These are phyloP conservation scores for Euplagia quadripunctaria DNA, from an alignment of 2,888 invertebrate genomes.

Conservation along the genomic window DNA sequence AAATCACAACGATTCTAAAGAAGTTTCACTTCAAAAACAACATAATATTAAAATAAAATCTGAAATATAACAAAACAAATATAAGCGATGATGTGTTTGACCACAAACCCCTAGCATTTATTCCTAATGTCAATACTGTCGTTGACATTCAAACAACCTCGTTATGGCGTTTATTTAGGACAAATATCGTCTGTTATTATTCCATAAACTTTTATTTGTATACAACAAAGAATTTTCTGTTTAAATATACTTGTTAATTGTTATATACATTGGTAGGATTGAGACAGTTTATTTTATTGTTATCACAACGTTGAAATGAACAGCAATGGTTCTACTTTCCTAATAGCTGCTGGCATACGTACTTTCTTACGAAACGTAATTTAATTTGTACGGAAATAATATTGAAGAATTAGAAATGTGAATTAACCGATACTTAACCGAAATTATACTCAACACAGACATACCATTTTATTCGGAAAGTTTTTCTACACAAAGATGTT, in stretches of 20 bases:
- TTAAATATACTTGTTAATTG: neutral
- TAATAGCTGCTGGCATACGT: neutral
- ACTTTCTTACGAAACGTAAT: neutral
- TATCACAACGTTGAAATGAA: neutral
- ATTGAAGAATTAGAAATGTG: neutral
- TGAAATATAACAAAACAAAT: neutral
- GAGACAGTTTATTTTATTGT: neutral
- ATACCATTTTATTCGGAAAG: too few species aligned
- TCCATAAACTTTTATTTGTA: neutral
- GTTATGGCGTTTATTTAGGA: conserved; percentile 7
- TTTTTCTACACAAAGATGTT: too few species aligned
- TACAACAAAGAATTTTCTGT: neutral
- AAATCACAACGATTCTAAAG: too few species aligned
- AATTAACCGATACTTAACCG: neutral
- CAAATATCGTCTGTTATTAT: neutral
- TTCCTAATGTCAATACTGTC: conserved; percentile 18
- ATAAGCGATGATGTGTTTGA: neutral
- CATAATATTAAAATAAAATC: neutral
- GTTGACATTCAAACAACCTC: conserved; percentile 23
- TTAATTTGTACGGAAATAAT: neutral
- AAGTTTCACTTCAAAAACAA: too few species aligned
- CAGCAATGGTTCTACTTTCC: neutral
- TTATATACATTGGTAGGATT: neutral
- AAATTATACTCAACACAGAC: too few species aligned
- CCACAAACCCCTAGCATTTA: conserved; percentile 4